A percentile compares a stretch with the other conserved stretches of the same genome.
phyloP scores from a whole-genome alignment of 2,888 invertebrate species.

The Xestobium rufovillosum region DNA sequence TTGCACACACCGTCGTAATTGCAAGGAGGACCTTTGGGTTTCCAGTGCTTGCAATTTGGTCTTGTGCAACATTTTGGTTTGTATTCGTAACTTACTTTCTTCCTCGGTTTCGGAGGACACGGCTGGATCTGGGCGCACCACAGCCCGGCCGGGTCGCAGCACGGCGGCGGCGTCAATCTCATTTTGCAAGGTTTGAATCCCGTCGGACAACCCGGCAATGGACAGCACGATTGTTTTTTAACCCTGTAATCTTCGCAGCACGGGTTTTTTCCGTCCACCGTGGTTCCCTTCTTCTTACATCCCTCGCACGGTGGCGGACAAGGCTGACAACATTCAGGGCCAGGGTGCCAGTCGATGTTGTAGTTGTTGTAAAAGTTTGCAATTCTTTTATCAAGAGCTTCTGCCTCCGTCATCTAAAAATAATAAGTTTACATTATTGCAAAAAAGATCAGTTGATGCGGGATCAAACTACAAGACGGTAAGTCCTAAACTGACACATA shows the following conservation, averaged over 20 bases:
- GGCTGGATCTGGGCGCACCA: conserved; percentile 37
- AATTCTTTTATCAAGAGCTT: conserved; percentile 27
- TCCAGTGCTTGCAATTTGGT: conserved; percentile 40
- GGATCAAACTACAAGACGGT: no score
- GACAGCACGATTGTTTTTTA: conserved; percentile 14
- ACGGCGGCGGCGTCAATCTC: conserved; percentile 34
- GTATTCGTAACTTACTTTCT: conserved; percentile 26
- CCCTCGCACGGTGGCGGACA: conserved; percentile 5
- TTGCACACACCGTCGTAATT: conserved; percentile 38
- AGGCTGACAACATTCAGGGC: neutral
- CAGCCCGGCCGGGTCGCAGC: conserved; percentile 36
- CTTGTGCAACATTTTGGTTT: conserved; percentile 32
- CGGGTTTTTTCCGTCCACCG: conserved; percentile 32
- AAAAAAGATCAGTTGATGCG: no score
- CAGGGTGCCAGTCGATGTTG: conserved; percentile 32
- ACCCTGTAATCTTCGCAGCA: conserved; percentile 27
- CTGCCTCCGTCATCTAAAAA: conserved; percentile 24
- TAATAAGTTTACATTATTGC: neutral
- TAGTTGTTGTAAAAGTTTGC: conserved; percentile 39
- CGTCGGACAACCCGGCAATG: conserved; percentile 32
- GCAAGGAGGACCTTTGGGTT: conserved; percentile 35
- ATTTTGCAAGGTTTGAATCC: conserved; percentile 39
- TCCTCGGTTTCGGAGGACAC: conserved; percentile 36
- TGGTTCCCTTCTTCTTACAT: conserved; percentile 21
- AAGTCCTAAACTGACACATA: no score